Evolutionary conservation across 2,888 invertebrate species (phyloP), one percentile per base, ranked within the genome.

Genomic region (Hypomecis atomaria): DNA sequence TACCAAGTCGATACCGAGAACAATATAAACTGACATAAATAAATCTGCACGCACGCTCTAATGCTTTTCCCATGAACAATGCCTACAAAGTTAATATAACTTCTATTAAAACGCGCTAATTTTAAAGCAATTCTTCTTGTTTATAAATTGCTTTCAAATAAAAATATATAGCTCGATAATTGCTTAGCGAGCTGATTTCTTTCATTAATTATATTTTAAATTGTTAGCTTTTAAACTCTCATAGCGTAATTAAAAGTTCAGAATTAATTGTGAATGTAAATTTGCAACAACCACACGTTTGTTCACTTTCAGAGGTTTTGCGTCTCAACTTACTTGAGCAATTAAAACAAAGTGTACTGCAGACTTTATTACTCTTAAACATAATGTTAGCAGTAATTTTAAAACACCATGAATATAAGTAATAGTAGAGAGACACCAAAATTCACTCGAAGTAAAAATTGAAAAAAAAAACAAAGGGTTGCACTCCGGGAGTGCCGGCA

Each of bases 241-340:
- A 33, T 48, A 36, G 4, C n/a, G 7, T n/a, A 48, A 36, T 36
- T 36, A 1, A 48, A 48, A 36, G 10, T 36, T 45, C 9, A 10
- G 47, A 33, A 33, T 47, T 48, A 48, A 48, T 48, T 11, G 34
- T 34, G n/a, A 7, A n/a, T 36, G n/a, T n/a, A 2, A 36, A 34
- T 48, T 48, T 48, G 48, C 36, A 36, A 36, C 11, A 48, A 47
- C 4, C 11, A 23, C 47, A 47, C 4, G 8, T 47, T 47, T 47
- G 23, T 45, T 4, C 23, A 45, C 8, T 45, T 33, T 33, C 10
- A 47, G 36, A 48, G 7, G 48, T 36, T 47, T 34, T 10, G 10
- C 10, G 5, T 6, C 45, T 45, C 7, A 7, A 33, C 8, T 45
- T 45, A 5, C 23, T 45, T 45, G 7, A 44, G 13, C 40, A 42